These are phyloP conservation scores for Lasioglossum lativentre DNA, from an alignment of 2,888 invertebrate genomes.

Conservation along the genomic window DNA sequence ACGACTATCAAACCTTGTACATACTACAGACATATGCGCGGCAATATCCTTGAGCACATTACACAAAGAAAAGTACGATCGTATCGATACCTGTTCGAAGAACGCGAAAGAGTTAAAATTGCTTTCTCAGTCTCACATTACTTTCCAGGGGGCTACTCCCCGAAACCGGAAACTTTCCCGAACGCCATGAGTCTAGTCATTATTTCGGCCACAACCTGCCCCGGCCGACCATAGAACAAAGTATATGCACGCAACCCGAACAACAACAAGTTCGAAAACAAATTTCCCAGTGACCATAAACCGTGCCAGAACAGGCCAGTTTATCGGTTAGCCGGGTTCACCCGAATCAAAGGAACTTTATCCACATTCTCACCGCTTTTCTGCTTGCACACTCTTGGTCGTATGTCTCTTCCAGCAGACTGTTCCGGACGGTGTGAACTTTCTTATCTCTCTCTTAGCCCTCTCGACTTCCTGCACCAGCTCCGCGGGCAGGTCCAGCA, in stretches of 20 bases:
- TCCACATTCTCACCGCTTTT: constrained; percentile 34
- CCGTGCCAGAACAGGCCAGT: background rate
- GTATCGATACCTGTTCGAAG: background rate
- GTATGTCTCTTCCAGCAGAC: background rate
- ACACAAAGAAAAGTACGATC: background rate
- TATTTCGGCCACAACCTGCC: background rate
- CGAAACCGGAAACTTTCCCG: background rate
- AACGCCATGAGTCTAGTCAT: background rate
- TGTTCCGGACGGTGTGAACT: background rate
- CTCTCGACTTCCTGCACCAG: constrained; percentile 31
- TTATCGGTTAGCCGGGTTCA: background rate
- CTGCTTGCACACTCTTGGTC: background rate
- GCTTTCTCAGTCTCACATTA: background rate
- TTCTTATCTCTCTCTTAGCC: constrained; percentile 48
- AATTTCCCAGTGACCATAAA: background rate
- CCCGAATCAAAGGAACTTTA: background rate
- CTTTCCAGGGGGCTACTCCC: background rate
- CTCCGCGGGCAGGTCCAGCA: constrained; percentile 30
- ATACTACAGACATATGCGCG: too few species aligned
- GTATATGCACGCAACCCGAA: background rate
- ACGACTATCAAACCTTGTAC: background rate
- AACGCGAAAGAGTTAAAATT: background rate
- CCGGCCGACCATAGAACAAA: background rate
- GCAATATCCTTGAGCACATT: background rate
- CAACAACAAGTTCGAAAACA: background rate